Base-by-base conservation (phyloP, 2,888 invertebrate species). In the Campopleginae sp. region DNA sequence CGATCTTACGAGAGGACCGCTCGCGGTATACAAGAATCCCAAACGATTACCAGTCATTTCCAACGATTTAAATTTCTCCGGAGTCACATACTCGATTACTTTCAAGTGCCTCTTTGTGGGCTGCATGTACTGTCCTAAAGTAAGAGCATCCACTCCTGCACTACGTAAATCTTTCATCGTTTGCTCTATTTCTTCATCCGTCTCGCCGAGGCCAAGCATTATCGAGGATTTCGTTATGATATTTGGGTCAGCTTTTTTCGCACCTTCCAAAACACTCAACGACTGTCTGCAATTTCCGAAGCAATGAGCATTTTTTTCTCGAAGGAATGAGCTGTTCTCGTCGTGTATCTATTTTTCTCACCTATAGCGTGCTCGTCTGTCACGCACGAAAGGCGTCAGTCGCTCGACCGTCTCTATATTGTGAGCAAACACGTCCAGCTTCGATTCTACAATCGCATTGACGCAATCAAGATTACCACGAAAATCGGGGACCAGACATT, bases 41-140 rank as follows among this genome's bases (percentile, higher is more conserved):
- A 99, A 94, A 88, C 97, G 95, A 78, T 96, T 95, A 0, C 99
- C 99, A 7, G 96, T 94, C 31, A 94, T 94, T 93, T 98, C 97
- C 98, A 98, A 99, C 78, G 96, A 94, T 90, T 97, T 95, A 93
- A 97, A 99, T 94, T 98, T 98, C 86, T 97, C 97, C 0, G 99
- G 99, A 0, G 98, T 99, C 0, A 99, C 98, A 94, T 99, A 99
- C 93, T 99, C 99, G 63, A 96, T 96, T 0, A 99, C 97, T 94
- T 98, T 98, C 38, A 99, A 95, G 94, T 99, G 99, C 10, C 97
- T 95, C 92, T 98, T 99, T 0, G 99, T 99, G 0, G 99, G 99
- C 93, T 99, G 99, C 99, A 99, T 99, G 94, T 99, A 99, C 92
- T 99, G 99, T 0, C 99, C 99, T 6, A 99, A 94, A 0, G 99